Evolutionary conservation across 1,140 invertebrate species (phyloP).

Genomic region (Micrasema minimum): DNA sequence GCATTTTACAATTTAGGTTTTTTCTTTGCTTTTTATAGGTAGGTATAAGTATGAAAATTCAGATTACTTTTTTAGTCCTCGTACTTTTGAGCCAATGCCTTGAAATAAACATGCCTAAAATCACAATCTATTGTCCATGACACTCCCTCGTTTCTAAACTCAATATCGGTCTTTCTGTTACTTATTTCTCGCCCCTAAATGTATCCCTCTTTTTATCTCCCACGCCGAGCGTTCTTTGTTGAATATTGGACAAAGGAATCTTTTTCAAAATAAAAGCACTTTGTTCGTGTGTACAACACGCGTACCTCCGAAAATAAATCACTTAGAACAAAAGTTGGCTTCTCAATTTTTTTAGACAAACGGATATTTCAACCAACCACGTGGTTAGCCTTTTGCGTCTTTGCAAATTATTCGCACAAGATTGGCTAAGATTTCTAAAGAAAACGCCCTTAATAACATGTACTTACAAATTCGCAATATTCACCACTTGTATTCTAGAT

Average conservation of each 20-base stretch:
- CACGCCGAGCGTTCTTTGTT: constrained; percentile 47
- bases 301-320: constrained; percentile 13
- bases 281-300: constrained; percentile 4
- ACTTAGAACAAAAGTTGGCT: constrained; percentile 26
- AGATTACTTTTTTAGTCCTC: background rate
- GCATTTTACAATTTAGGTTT: no score
- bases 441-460: constrained; percentile 30
- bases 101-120: constrained; percentile 1
- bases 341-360: background rate
- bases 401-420: constrained; percentile 36
- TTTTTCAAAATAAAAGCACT: constrained; percentile 17
- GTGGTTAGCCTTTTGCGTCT: background rate
- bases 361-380: constrained; percentile 11
- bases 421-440: constrained; percentile 25
- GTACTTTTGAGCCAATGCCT: background rate
- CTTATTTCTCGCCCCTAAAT: constrained; percentile 25
- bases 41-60: no score
- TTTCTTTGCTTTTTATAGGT: no score
- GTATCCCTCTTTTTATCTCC: constrained; percentile 27
- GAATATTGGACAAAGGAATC: constrained; percentile 51
- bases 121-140: constrained; percentile 22
- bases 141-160: constrained; percentile 20
- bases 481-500: constrained; percentile 31
- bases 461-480: constrained; percentile 35
- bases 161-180: constrained; percentile 22